Percentiles rank a stretch among this genome's conserved stretches.
Evolutionary conservation across 1,140 invertebrate genomes (phyloP).

Genomic region (Nylanderia fulva): DNA sequence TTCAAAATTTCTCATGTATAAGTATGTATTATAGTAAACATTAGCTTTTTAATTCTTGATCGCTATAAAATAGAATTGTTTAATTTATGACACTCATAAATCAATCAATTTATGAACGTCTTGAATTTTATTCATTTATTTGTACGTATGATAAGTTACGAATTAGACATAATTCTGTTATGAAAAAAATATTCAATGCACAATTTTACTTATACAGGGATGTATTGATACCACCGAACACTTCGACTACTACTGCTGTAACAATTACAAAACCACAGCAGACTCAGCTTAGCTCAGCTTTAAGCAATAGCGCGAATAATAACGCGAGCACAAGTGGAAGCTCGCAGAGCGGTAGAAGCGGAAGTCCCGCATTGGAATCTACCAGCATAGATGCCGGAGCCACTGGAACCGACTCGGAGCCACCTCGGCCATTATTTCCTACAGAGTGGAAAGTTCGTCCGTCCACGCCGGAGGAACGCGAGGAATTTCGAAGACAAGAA

Average conservation of each 20-base stretch:
- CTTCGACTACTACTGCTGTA: constrained; percentile 22
- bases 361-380: constrained; percentile 76
- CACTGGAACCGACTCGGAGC: constrained; percentile 82
- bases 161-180: not conserved
- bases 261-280: constrained; percentile 68
- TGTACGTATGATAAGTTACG: not conserved
- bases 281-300: constrained; percentile 55
- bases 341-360: constrained; percentile 57
- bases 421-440: constrained; percentile 89
- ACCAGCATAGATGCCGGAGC: constrained; percentile 74
- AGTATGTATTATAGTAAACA: constrained; percentile 68
- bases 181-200: not conserved
- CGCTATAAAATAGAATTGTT: not conserved
- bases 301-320: constrained; percentile 58
- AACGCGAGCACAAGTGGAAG: constrained; percentile 31
- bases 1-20: constrained; percentile 81
- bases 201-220: constrained; percentile 76
- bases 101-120: not conserved
- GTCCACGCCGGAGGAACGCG: constrained; percentile 92
- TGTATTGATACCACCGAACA: constrained; percentile 75
- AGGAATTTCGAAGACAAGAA: constrained; percentile 92
- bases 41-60: not conserved
- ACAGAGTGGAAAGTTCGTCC: constrained; percentile 93
- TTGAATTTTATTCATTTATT: not conserved
- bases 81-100: not conserved